A percentile compares a stretch with the other conserved stretches of the same genome.
These are phyloP conservation scores for Embiotoca jacksoni DNA, from an alignment of 2,113 vertebrate genomes.

Conservation along the genomic window DNA sequence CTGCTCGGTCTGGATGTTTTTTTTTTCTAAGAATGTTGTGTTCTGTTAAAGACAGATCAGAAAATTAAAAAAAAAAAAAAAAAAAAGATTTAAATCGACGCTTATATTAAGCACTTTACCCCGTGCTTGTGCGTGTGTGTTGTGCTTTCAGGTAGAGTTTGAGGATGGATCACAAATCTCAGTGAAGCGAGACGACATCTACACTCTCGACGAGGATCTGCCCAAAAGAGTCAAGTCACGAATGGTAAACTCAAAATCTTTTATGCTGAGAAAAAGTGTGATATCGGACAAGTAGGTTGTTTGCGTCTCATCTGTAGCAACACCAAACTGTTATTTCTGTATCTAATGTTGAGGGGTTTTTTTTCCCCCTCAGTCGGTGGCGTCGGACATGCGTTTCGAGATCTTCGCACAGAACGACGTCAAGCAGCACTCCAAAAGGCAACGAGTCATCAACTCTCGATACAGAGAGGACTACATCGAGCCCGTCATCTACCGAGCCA, in stretches of 20 bases:
- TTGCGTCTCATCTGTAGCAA: not conserved
- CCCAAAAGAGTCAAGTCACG: slow-evolving; percentile 96
- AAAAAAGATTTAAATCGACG: not conserved
- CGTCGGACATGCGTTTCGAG: slow-evolving; percentile 98
- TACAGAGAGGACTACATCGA: slow-evolving; percentile 98
- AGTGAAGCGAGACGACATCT: slow-evolving; percentile 96
- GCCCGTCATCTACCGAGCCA: slow-evolving; percentile 93
- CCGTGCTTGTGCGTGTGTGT: not conserved
- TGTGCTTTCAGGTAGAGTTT: slow-evolving; percentile 91
- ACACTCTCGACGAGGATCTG: slow-evolving; percentile 93
- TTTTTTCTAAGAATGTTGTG: too few species aligned
- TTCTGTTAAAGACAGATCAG: not conserved
- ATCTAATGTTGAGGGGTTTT: too few species aligned
- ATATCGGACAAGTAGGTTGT: not conserved
- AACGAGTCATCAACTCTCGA: slow-evolving; percentile 95
- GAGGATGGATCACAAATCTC: slow-evolving; percentile 95
- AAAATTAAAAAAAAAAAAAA: not conserved
- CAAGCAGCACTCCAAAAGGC: slow-evolving; percentile 94
- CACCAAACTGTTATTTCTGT: not conserved
- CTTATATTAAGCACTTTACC: not conserved
- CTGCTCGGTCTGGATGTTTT: too few species aligned
- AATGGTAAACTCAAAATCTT: slow-evolving; percentile 82
- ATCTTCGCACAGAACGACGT: slow-evolving; percentile 94
- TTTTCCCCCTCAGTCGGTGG: slow-evolving; percentile 88
- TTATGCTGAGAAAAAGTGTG: not conserved